These are phyloP conservation scores for Columba janthina DNA, from an alignment of 2,113 vertebrate species.

Conservation along the genomic window DNA sequence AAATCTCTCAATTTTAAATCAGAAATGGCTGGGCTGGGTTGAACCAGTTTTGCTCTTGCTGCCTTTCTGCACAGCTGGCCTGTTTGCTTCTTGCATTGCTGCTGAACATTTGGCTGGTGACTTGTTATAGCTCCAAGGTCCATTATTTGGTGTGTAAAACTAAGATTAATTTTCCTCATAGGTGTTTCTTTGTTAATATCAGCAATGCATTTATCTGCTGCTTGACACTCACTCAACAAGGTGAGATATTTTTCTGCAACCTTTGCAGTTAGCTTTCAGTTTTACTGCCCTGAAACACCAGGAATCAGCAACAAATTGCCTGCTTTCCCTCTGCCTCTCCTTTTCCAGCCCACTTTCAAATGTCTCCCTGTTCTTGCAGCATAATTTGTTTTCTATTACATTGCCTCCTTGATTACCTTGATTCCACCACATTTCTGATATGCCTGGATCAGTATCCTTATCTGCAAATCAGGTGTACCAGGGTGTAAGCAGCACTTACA, in stretches of 20 bases:
- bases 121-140: neutral
- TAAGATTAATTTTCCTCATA: neutral
- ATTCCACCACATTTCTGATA: neutral
- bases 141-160: neutral
- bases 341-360: neutral
- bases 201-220: neutral
- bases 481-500: neutral
- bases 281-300: neutral
- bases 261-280: neutral
- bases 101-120: neutral
- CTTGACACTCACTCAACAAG: neutral
- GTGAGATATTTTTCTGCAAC: neutral
- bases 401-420: neutral
- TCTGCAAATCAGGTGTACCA: neutral
- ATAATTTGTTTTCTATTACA: neutral
- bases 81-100: neutral
- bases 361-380: neutral
- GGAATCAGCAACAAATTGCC: neutral
- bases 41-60: neutral
- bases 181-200: neutral
- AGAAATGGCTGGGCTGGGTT: neutral
- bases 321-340: neutral
- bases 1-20: neutral
- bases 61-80: neutral
- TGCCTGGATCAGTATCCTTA: neutral